Evolutionary conservation across 2,797 vertebrate species (phyloP).

Genomic region (Chaenodraco wilsoni): DNA sequence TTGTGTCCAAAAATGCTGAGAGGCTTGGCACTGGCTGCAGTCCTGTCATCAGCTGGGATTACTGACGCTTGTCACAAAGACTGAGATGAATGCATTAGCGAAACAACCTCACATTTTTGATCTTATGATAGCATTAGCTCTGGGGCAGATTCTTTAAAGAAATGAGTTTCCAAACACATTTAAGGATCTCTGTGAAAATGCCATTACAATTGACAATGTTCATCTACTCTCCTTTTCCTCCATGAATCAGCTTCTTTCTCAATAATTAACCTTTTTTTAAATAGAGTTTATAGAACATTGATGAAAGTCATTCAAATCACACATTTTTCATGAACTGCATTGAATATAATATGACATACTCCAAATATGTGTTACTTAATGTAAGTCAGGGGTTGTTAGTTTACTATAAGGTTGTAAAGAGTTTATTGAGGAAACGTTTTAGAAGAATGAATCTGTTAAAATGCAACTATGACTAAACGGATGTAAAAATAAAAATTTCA

Average conservation of each 20-base stretch:
- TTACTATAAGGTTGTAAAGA: too few species aligned
- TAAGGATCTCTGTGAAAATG: not conserved
- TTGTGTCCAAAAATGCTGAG: not conserved
- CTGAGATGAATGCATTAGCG: not conserved
- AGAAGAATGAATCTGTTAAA: too few species aligned
- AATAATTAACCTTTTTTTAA: not conserved
- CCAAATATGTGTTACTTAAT: too few species aligned
- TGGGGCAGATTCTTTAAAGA: not conserved
- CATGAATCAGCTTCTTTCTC: not conserved
- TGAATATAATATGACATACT: too few species aligned
- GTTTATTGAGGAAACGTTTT: too few species aligned
- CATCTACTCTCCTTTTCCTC: not conserved
- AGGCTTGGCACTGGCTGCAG: not conserved
- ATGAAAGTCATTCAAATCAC: too few species aligned
- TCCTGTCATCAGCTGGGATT: slow-evolving; percentile 1
- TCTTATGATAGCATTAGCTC: not conserved
- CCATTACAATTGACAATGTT: not conserved
- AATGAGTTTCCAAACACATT: not conserved
- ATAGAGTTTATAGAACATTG: too few species aligned
- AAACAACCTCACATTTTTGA: not conserved
- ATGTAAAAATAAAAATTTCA: too few species aligned
- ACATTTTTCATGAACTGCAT: too few species aligned
- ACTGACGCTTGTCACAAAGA: not conserved
- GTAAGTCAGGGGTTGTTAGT: too few species aligned
- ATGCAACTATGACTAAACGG: too few species aligned